These are phyloP conservation scores for Apoda limacodes DNA, from an alignment of 2,888 invertebrate genomes.

Conservation along the genomic window DNA sequence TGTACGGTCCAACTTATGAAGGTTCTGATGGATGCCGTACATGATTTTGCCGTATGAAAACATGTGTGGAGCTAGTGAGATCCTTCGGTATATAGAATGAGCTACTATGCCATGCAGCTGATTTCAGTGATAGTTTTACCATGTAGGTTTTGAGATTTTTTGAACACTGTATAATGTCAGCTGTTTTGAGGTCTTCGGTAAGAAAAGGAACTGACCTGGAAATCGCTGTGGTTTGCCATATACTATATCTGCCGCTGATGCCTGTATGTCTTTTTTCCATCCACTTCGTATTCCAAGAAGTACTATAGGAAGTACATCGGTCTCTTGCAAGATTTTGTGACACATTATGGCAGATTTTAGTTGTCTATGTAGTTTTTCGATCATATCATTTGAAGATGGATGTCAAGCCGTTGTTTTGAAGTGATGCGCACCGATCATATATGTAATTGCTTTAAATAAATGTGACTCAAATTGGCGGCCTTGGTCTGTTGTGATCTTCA, in stretches of 20 bases:
- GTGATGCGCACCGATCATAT: constrained; percentile 15
- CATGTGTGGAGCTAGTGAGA: too few relatives aligned
- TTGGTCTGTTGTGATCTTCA: too few relatives aligned
- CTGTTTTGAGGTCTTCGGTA: too few relatives aligned
- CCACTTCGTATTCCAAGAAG: too few relatives aligned
- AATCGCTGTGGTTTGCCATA: constrained; percentile 21
- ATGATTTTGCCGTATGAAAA: constrained; percentile 7
- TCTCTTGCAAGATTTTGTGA: not conserved
- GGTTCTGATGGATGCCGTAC: constrained; percentile 8
- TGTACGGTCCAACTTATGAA: constrained; percentile 13
- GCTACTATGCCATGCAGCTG: too few relatives aligned
- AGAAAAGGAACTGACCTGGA: constrained; percentile 21
- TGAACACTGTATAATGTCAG: too few relatives aligned
- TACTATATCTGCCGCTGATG: constrained; percentile 22
- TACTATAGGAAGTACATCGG: constrained; percentile 3
- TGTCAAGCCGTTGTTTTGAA: constrained; percentile 17
- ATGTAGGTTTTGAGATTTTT: too few relatives aligned
- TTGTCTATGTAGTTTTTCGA: constrained; percentile 14
- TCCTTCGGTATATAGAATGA: too few relatives aligned
- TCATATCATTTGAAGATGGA: constrained; percentile 16
- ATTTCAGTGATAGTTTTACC: too few relatives aligned
- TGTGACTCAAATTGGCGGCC: constrained; percentile 26
- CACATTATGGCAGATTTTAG: constrained; percentile 4
- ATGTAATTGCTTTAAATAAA: constrained; percentile 15
- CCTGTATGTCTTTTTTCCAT: constrained; percentile 21